phyloP scores from a whole-genome alignment of 2,888 invertebrate genomes.

The Tribolium freemani region DNA sequence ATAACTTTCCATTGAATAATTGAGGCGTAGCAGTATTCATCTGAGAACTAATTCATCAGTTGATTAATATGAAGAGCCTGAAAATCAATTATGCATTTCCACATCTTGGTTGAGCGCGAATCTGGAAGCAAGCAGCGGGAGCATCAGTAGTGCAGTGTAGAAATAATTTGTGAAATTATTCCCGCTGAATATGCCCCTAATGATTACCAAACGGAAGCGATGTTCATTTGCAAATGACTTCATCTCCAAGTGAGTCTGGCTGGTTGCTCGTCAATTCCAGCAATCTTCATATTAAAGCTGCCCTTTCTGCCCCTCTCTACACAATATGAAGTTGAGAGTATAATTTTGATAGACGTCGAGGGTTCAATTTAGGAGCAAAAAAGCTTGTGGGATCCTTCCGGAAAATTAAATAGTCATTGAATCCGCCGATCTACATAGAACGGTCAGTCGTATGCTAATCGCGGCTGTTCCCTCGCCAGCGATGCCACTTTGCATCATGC shows the following conservation, averaged over 20 bases:
- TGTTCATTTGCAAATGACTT: conserved; percentile 69
- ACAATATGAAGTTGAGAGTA: conserved; percentile 65
- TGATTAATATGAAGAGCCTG: conserved; percentile 63
- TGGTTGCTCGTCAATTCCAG: conserved; percentile 64
- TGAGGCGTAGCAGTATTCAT: conserved; percentile 50
- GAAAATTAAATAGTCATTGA: conserved; percentile 61
- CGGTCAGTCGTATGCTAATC: conserved; percentile 59
- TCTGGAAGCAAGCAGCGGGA: conserved; percentile 28
- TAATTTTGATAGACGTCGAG: conserved; percentile 64
- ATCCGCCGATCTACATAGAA: conserved; percentile 58
- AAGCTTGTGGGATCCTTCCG: conserved; percentile 60
- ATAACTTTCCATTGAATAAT: conserved; percentile 53
- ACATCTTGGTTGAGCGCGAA: conserved; percentile 53
- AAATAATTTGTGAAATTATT: conserved; percentile 67
- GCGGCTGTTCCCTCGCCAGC: conserved; percentile 48
- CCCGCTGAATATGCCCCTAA: conserved; percentile 68
- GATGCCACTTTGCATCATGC: conserved; percentile 52
- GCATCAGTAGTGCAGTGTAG: conserved; percentile 44
- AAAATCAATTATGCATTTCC: conserved; percentile 64
- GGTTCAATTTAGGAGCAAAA: conserved; percentile 53
- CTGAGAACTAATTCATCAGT: conserved; percentile 60
- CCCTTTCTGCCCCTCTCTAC: conserved; percentile 56
- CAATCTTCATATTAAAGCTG: conserved; percentile 68
- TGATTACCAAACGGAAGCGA: conserved; percentile 66
- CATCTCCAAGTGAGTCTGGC: conserved; percentile 58